A percentile compares a stretch with the other conserved stretches of the same genome.
Evolutionary conservation across 2,888 invertebrate species (phyloP).

Genomic region (Emmelina monodactyla): DNA sequence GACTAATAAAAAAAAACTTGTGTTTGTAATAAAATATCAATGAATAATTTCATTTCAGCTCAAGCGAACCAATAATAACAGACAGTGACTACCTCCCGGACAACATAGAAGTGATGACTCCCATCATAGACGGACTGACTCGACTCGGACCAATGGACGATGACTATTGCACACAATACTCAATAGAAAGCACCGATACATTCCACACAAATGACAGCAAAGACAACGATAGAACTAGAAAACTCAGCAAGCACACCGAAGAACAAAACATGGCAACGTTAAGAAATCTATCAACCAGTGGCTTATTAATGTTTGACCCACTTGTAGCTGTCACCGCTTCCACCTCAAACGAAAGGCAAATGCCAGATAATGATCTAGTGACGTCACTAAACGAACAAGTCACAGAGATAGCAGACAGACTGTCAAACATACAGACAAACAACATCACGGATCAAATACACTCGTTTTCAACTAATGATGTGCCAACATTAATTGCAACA

Average conservation of each 20-base stretch:
- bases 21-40: background rate
- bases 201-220: slow-evolving; percentile 35
- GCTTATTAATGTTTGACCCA: slow-evolving; percentile 60
- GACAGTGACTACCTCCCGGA: slow-evolving; percentile 55
- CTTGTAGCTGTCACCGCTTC: slow-evolving; percentile 48
- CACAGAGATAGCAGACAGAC: slow-evolving; percentile 52
- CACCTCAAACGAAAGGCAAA: slow-evolving; percentile 33
- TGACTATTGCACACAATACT: slow-evolving; percentile 22
- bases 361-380: slow-evolving; percentile 53
- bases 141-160: slow-evolving; percentile 33
- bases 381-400: slow-evolving; percentile 60
- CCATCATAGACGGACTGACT: slow-evolving; percentile 50
- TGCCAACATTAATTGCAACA: slow-evolving; percentile 41
- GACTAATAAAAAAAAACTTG: background rate
- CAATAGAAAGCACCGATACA: slow-evolving; percentile 28
- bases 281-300: slow-evolving; percentile 53
- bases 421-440: slow-evolving; percentile 48
- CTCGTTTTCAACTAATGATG: slow-evolving; percentile 53
- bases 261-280: slow-evolving; percentile 40
- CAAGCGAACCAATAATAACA: slow-evolving; percentile 43
- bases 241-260: slow-evolving; percentile 39
- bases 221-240: slow-evolving; percentile 26
- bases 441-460: slow-evolving; percentile 46
- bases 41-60: slow-evolving; percentile 24
- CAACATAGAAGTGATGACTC: slow-evolving; percentile 57